Percentiles rank a stretch among this genome's conserved stretches.
Evolutionary conservation across 2,797 vertebrate species (phyloP).

Genomic region (Leptodactylus fallax): DNA sequence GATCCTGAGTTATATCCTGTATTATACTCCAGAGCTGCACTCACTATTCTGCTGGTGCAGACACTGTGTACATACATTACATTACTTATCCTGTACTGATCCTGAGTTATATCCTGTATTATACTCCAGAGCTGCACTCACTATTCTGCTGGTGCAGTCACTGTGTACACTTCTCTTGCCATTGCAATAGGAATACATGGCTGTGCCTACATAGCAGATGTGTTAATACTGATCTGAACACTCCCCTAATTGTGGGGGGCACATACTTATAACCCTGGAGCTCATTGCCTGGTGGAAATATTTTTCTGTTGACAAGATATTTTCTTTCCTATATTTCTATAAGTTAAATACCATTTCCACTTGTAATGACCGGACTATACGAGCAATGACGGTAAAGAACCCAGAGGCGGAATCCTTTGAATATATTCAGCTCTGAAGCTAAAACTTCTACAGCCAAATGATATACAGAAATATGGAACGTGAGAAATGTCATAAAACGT

Average conservation of each 20-base stretch:
- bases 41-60: neutral
- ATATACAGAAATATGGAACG: neutral
- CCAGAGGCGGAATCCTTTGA: slow-evolving; percentile 36
- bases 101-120: too few species aligned
- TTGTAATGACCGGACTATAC: slow-evolving; percentile 36
- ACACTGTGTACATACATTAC: too few species aligned
- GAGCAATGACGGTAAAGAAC: neutral
- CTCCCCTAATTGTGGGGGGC: neutral
- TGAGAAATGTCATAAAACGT: neutral
- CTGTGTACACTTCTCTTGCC: too few species aligned
- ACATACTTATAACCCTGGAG: neutral
- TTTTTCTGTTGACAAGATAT: neutral
- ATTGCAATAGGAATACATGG: too few species aligned
- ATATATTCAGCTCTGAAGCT: neutral
- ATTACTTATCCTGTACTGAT: too few species aligned
- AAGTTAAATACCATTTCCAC: slow-evolving; percentile 5
- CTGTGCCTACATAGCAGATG: neutral
- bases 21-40: neutral
- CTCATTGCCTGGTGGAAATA: neutral
- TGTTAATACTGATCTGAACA: neutral
- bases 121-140: too few species aligned
- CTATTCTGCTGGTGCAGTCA: neutral
- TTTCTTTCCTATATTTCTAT: neutral
- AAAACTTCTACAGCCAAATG: neutral
- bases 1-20: too few species aligned